Evolutionary conservation across 2,113 vertebrate species (phyloP), one percentile per base, ranked within the genome.

Genomic region (Thamnophis sirtalis): DNA sequence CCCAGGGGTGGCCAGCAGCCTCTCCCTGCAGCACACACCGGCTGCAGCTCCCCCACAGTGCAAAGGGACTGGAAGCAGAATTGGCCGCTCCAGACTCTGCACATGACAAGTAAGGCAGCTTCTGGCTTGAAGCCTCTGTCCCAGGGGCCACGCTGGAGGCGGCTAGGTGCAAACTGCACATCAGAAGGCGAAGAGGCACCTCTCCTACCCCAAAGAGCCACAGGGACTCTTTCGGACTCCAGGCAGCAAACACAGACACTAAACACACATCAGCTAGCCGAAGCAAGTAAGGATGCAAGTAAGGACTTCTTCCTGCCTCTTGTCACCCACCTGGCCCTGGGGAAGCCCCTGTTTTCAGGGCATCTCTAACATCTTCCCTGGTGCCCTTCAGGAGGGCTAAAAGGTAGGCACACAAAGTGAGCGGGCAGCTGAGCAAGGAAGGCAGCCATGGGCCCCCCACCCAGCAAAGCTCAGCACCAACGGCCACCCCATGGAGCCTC

Each of bases 311-410:
- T 3, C 84, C 7, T 15, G 48, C 21, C 48, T 15, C 48, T 49
- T 43, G 38, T 26, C 84, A 22, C 22, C 21, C 43, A 2, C 22
- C 43, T 26, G 17, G 8, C 3, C 38, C 43, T 24, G 43, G 38
- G 38, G 43, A 26, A 49, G 22, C 21, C 84, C 43, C 43, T 24
- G 17, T 80, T 1, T 0, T 50, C 0, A 21, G 0, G 33, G 28
- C 0, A 0, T 0, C 7, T 53, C 19, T 38, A 0, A 19, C 0
- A 7, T 1, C 48, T 2, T 84, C 86, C 80, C 33, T 3, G 89
- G 26, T 38, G 28, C 1, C 43, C 86, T 80, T 49, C 38, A 7
- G 3, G 15, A 43, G 38, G 38, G 38, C 60, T 11, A 9, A 48
- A 73, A 38, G n/a, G 5, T 21, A 1, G 10, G 50, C 21, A 2